Conservation (phyloP, 1,140 invertebrate species). For the Drosophila teissieri region DNA sequence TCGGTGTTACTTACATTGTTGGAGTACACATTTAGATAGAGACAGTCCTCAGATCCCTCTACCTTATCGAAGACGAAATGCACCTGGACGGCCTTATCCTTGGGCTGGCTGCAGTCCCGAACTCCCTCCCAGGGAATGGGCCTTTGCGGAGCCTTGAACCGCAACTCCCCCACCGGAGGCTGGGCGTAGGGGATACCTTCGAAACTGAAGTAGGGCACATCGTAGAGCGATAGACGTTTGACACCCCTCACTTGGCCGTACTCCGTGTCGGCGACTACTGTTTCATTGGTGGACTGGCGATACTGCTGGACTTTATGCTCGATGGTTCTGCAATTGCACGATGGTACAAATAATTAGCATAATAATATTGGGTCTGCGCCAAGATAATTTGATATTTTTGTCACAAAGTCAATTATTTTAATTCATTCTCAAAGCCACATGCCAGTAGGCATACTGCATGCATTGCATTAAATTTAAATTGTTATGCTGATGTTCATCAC, state of each 20-base stretch:
- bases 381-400: slow-evolving; percentile 58
- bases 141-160: slow-evolving; percentile 86
- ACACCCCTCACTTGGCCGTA: slow-evolving; percentile 75
- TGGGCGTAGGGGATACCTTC: slow-evolving; percentile 87
- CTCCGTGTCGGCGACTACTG: slow-evolving; percentile 68
- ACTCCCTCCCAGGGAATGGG: slow-evolving; percentile 76
- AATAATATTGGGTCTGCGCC: slow-evolving; percentile 25
- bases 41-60: slow-evolving; percentile 88
- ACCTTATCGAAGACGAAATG: slow-evolving; percentile 63
- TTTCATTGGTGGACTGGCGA: slow-evolving; percentile 72
- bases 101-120: slow-evolving; percentile 76
- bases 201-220: slow-evolving; percentile 84
- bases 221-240: slow-evolving; percentile 68
- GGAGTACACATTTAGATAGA: slow-evolving; percentile 89
- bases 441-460: slow-evolving; percentile 43
- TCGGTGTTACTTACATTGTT: slow-evolving; percentile 85
- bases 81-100: slow-evolving; percentile 82
- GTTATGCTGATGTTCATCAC: slow-evolving; percentile 60
- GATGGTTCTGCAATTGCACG: slow-evolving; percentile 61
- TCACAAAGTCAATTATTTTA: slow-evolving; percentile 62
- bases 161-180: slow-evolving; percentile 85
- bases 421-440: slow-evolving; percentile 59
- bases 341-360: slow-evolving; percentile 48
- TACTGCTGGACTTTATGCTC: slow-evolving; percentile 79
- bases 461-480: slow-evolving; percentile 71